Conservation (phyloP, 2,888 invertebrate species). For the Charanyca ferruginea region DNA sequence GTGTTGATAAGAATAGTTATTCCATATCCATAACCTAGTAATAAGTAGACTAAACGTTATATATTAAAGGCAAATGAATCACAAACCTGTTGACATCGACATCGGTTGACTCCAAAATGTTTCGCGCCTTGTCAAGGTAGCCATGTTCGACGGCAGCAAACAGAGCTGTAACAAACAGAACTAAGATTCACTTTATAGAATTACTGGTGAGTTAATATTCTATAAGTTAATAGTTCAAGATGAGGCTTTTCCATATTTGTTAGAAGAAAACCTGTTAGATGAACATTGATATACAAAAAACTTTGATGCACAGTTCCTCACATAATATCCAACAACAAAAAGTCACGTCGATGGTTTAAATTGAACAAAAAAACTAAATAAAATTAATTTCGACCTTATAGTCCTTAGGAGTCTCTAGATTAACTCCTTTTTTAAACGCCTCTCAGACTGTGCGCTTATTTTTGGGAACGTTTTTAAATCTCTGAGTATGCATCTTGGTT, state of each 20-base stretch:
- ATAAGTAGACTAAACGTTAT: conserved; percentile 12
- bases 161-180: conserved; percentile 93
- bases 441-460: too few species aligned
- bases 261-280: not conserved
- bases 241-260: too few species aligned
- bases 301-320: too few species aligned
- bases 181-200: conserved; percentile 62
- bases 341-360: too few species aligned
- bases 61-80: conserved; percentile 27
- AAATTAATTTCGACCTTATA: too few species aligned
- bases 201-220: conserved; percentile 21
- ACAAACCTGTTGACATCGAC: conserved; percentile 97
- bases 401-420: too few species aligned
- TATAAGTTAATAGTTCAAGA: not conserved
- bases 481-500: too few species aligned
- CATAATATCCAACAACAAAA: too few species aligned
- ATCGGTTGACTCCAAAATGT: conserved; percentile 97
- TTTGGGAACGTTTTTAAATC: too few species aligned
- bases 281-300: too few species aligned
- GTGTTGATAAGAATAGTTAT: conserved; percentile 8
- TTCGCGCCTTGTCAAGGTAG: conserved; percentile 97
- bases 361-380: too few species aligned
- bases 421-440: too few species aligned
- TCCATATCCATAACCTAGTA: not conserved
- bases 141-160: conserved; percentile 99